Percentiles rank a stretch among this genome's conserved stretches.
phyloP scores from a whole-genome alignment of 2,888 invertebrate genomes.

The Zaprionus obscuricornis region DNA sequence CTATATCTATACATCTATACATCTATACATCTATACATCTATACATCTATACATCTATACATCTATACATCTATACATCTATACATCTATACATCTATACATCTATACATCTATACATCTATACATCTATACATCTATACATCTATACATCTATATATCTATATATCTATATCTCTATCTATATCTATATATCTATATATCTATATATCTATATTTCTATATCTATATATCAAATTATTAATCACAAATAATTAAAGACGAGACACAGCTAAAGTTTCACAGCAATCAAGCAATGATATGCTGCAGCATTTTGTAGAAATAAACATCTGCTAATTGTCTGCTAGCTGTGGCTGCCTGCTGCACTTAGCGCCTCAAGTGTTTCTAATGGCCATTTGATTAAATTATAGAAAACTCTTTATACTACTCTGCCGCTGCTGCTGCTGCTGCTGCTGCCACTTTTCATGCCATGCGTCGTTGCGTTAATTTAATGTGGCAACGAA shows the following conservation, averaged over 20 bases:
- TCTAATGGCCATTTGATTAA: constrained; percentile 46
- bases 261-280: no score
- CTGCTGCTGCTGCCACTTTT: no score
- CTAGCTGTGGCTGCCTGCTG: no score
- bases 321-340: no score
- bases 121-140: background rate
- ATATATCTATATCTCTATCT: background rate
- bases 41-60: background rate
- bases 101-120: background rate
- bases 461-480: no score
- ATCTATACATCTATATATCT: no score
- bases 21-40: background rate
- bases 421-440: background rate
- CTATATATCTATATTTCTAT: background rate
- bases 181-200: background rate
- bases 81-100: background rate
- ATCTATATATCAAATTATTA: background rate
- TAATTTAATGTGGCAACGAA: constrained; percentile 52
- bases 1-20: background rate
- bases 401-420: constrained; percentile 33
- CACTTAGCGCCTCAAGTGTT: no score
- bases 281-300: no score
- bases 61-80: background rate
- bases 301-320: no score
- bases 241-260: no score